Conservation (phyloP, 2,113 vertebrate species). For the Salvator merianae region DNA sequence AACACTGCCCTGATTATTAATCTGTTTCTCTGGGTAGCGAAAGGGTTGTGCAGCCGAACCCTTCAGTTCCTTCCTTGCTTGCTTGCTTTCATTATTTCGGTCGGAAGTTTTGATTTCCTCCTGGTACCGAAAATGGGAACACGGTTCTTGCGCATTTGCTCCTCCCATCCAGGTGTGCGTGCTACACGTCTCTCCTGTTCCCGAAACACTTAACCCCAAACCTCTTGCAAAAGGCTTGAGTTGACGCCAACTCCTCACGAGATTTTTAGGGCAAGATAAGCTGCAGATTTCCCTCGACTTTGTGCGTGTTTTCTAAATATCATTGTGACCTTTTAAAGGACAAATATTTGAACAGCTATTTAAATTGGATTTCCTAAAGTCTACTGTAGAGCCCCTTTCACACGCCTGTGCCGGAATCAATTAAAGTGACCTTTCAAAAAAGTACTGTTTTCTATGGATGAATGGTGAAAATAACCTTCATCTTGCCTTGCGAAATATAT, state of each 20-base stretch:
- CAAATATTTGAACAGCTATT: constrained; percentile 35
- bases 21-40: constrained; percentile 32
- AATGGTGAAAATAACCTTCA: constrained; percentile 18
- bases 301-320: constrained; percentile 35
- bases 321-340: constrained; percentile 40
- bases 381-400: constrained; percentile 24
- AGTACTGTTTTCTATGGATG: not conserved
- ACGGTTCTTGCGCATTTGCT: too few species aligned
- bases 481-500: constrained; percentile 22
- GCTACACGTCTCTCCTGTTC: constrained; percentile 25
- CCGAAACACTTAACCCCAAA: constrained; percentile 42
- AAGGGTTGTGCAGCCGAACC: constrained; percentile 18
- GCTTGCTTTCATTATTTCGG: constrained; percentile 30
- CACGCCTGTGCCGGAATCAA: constrained; percentile 23
- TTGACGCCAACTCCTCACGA: constrained; percentile 42
- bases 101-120: constrained; percentile 57
- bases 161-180: constrained; percentile 34
- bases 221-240: constrained; percentile 36
- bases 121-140: too few species aligned
- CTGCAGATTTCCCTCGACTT: constrained; percentile 12
- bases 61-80: constrained; percentile 29
- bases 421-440: constrained; percentile 38
- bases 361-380: constrained; percentile 28
- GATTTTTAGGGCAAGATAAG: constrained; percentile 45
- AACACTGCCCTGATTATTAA: constrained; percentile 47